Evolutionary conservation across 2,113 vertebrate genomes (phyloP).

Genomic region (Syngnathoides biaculeatus): DNA sequence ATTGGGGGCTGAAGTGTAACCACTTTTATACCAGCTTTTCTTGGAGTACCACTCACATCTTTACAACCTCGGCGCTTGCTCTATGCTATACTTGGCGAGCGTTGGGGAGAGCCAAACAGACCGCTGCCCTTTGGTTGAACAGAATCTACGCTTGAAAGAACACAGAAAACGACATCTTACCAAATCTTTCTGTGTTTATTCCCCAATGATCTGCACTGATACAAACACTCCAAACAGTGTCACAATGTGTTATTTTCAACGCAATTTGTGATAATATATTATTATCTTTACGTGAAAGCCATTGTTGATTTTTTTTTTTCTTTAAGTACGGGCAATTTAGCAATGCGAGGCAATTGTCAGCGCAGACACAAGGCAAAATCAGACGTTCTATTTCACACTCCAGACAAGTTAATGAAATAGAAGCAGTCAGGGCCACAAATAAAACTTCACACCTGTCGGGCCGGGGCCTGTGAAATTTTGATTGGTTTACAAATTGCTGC

Average conservation of each 20-base stretch:
- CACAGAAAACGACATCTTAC: neutral
- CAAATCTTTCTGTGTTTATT: neutral
- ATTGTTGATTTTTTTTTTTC: neutral
- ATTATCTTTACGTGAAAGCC: neutral
- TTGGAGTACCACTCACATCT: no score
- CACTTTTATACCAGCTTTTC: no score
- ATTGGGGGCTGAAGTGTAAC: no score
- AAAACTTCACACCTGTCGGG: neutral
- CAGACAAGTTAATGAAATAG: neutral
- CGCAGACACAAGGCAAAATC: neutral
- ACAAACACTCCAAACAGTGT: neutral
- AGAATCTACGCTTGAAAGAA: neutral
- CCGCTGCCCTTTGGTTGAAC: no score
- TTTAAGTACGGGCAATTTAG: neutral
- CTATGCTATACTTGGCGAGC: no score
- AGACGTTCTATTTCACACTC: neutral
- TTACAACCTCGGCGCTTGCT: no score
- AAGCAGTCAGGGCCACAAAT: neutral
- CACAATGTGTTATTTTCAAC: neutral
- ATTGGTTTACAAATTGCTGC: conserved; percentile 6
- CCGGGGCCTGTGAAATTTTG: neutral
- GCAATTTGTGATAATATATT: neutral
- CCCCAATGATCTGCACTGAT: neutral
- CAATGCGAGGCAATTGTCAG: neutral
- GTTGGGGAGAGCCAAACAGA: no score